phyloP scores from a whole-genome alignment of 2,113 vertebrate species.

The Trogon surrucura region DNA sequence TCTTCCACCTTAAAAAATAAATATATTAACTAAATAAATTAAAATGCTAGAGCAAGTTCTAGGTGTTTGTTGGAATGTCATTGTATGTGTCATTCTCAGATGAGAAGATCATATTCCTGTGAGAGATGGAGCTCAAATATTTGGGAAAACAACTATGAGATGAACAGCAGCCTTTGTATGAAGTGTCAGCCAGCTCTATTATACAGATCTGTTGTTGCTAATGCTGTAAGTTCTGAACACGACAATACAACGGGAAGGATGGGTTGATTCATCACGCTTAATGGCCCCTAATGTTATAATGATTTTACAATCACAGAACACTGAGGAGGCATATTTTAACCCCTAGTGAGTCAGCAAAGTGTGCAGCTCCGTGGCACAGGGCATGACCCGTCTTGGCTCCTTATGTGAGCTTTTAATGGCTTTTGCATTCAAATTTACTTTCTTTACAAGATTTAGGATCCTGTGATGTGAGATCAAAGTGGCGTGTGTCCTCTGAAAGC shows the following conservation, averaged over 20 bases:
- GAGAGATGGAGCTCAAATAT: neutral
- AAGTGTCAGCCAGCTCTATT: neutral
- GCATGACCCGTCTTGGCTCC: neutral
- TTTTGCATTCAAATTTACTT: neutral
- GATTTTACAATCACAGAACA: neutral
- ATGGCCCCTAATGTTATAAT: neutral
- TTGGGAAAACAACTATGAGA: neutral
- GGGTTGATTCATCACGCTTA: neutral
- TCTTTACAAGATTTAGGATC: neutral
- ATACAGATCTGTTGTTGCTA: neutral
- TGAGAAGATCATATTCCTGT: neutral
- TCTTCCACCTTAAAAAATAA: neutral
- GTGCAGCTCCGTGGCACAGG: neutral
- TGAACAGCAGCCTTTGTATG: neutral
- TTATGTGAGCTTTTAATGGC: neutral
- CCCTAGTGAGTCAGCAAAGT: neutral
- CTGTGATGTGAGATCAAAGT: neutral
- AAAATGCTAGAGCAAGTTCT: neutral
- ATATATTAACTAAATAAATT: neutral
- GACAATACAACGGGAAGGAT: neutral
- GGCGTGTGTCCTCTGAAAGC: neutral
- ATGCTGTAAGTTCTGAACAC: neutral
- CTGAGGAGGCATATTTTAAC: neutral
- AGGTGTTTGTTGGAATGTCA: neutral
- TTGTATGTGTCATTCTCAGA: neutral